These are phyloP conservation scores for Scaptomyza montana DNA, from an alignment of 1,140 invertebrate genomes.

Conservation along the genomic window DNA sequence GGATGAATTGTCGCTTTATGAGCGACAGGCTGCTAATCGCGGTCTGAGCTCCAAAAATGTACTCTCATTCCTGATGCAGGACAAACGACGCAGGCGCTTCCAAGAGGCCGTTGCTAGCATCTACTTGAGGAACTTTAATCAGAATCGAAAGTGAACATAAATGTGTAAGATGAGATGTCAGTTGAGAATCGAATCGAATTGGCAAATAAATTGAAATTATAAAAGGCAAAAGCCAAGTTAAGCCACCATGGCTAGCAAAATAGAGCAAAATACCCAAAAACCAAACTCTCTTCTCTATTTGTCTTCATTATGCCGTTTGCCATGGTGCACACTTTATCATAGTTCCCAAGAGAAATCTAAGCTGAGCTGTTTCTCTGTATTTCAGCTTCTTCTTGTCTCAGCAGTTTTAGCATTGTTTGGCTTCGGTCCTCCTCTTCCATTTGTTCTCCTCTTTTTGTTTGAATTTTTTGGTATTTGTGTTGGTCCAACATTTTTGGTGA, in stretches of 20 bases:
- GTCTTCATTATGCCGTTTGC: constrained; percentile 63
- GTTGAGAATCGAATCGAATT: constrained; percentile 26
- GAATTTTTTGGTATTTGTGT: constrained; percentile 13
- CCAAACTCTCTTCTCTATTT: constrained; percentile 49
- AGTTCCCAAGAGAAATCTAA: constrained; percentile 70
- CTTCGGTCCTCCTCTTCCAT: constrained; percentile 18
- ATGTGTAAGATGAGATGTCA: constrained; percentile 1
- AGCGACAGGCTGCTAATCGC: constrained; percentile 49
- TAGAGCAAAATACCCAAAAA: not conserved
- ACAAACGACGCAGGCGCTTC: constrained; percentile 62
- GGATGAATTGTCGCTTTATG: constrained; percentile 41
- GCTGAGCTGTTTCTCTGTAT: constrained; percentile 48
- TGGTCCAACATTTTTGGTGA: constrained; percentile 26
- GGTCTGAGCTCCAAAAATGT: constrained; percentile 54
- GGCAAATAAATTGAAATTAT: constrained; percentile 69
- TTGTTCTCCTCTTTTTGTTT: constrained; percentile 4
- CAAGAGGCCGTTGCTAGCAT: constrained; percentile 68
- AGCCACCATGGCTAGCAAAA: constrained; percentile 13
- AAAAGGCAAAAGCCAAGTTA: constrained; percentile 44
- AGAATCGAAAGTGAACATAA: constrained; percentile 58
- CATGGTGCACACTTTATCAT: constrained; percentile 64
- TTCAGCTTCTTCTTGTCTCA: constrained; percentile 39
- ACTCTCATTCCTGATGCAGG: constrained; percentile 57
- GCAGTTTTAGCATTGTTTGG: constrained; percentile 55
- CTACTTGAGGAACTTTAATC: constrained; percentile 65